Conservation (phyloP, 2,113 vertebrate genomes). For the Anolis sagrei region DNA sequence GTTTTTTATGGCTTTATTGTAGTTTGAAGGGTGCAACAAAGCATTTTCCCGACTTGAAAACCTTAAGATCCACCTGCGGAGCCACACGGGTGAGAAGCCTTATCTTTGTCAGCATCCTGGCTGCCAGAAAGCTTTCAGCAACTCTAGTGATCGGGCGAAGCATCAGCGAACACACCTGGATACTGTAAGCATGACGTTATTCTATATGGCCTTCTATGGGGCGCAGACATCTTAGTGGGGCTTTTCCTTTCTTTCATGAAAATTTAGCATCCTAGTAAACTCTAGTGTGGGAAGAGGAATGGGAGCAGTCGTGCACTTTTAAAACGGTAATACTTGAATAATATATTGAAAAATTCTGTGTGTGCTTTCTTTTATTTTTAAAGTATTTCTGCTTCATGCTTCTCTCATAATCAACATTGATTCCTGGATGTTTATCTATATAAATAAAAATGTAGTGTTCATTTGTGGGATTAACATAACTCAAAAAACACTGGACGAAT, state of each 20-base stretch:
- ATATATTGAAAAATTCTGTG: background rate
- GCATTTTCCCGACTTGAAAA: constrained; percentile 98
- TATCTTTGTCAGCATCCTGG: constrained; percentile 98
- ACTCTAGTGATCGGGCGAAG: constrained; percentile 98
- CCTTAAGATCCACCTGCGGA: constrained; percentile 98
- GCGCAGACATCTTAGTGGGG: background rate
- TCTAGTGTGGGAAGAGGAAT: background rate
- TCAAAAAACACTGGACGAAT: too few relatives aligned
- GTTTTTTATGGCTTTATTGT: constrained; percentile 65
- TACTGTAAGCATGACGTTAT: constrained; percentile 83
- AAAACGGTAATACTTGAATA: constrained; percentile 13
- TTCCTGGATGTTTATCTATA: background rate
- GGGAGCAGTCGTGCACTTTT: background rate
- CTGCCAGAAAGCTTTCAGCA: constrained; percentile 99
- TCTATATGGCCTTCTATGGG: constrained; percentile 16
- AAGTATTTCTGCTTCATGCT: background rate
- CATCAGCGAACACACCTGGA: constrained; percentile 98
- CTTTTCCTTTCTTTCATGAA: constrained; percentile 14
- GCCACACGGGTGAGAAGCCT: constrained; percentile 97
- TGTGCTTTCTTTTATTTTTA: background rate
- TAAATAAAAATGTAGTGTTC: too few relatives aligned
- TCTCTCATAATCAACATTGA: background rate
- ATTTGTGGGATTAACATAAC: too few relatives aligned
- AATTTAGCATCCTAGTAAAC: background rate
- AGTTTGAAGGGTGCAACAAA: constrained; percentile 99